Evolutionary conservation across 2,797 vertebrate species (phyloP).

Genomic region (Betta splendens): DNA sequence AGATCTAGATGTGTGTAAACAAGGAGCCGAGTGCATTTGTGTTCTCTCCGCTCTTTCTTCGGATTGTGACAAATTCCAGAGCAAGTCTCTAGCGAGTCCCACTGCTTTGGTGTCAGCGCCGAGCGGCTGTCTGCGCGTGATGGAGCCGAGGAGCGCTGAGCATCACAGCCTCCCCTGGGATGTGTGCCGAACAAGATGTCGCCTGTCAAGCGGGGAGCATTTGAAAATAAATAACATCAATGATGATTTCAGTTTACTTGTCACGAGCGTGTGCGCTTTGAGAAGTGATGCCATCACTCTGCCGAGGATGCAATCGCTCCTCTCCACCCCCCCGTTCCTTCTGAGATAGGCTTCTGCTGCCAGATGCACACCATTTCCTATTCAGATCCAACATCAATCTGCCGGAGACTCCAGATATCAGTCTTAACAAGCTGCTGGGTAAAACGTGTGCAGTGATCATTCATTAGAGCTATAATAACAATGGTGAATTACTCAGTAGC

Average conservation of each 20-base stretch:
- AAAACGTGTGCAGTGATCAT: slow-evolving; percentile 61
- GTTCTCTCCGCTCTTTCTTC: slow-evolving; percentile 68
- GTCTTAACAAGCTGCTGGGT: slow-evolving; percentile 68
- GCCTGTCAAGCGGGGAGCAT: slow-evolving; percentile 84
- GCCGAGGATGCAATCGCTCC: slow-evolving; percentile 73
- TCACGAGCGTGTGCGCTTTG: slow-evolving; percentile 80
- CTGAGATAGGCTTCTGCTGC: slow-evolving; percentile 66
- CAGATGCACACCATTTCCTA: slow-evolving; percentile 75
- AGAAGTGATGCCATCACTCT: slow-evolving; percentile 82
- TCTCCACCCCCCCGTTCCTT: slow-evolving; percentile 30
- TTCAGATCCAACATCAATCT: slow-evolving; percentile 75
- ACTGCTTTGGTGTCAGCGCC: slow-evolving; percentile 82
- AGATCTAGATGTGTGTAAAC: slow-evolving; percentile 84
- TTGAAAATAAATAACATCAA: slow-evolving; percentile 89
- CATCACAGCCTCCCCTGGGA: slow-evolving; percentile 79
- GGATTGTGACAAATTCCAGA: slow-evolving; percentile 85
- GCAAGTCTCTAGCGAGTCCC: slow-evolving; percentile 80
- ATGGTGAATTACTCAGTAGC: slow-evolving; percentile 24
- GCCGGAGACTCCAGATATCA: slow-evolving; percentile 69
- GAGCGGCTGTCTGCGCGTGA: slow-evolving; percentile 78
- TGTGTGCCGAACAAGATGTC: slow-evolving; percentile 83
- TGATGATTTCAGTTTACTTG: slow-evolving; percentile 87
- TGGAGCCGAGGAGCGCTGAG: slow-evolving; percentile 74
- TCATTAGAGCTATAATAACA: slow-evolving; percentile 59
- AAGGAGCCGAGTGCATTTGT: slow-evolving; percentile 76